Conservation (phyloP, 2,797 vertebrate species). For the Psittacula echo region DNA sequence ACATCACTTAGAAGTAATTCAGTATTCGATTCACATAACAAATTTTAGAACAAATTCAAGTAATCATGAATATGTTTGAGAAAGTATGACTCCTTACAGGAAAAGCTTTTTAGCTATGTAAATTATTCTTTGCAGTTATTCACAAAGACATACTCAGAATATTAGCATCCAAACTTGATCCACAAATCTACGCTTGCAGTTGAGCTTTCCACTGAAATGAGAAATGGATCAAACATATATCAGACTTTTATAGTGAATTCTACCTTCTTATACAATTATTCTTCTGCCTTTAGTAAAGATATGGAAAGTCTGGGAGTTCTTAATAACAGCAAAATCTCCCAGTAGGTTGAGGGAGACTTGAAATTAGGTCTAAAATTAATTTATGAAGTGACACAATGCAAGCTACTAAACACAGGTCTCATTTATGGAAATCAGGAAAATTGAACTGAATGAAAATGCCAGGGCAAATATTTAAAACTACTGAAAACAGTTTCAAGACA, state of each 20-base stretch:
- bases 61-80: neutral
- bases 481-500: neutral
- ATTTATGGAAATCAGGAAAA: neutral
- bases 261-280: neutral
- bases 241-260: neutral
- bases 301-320: neutral
- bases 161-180: neutral
- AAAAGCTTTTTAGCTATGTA: neutral
- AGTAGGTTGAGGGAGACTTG: neutral
- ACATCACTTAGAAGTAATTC: neutral
- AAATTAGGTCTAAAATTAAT: neutral
- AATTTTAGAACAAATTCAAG: neutral
- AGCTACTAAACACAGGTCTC: neutral
- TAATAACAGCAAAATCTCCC: neutral
- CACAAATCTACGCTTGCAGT: neutral
- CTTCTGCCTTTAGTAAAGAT: neutral
- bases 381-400: neutral
- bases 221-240: neutral
- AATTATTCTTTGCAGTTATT: neutral
- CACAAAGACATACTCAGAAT: neutral
- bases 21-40: neutral
- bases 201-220: neutral
- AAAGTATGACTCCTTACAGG: neutral
- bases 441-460: neutral
- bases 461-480: neutral